Base-by-base conservation (phyloP, 2,113 vertebrate species). In the Speoplatyrhinus poulsoni region DNA sequence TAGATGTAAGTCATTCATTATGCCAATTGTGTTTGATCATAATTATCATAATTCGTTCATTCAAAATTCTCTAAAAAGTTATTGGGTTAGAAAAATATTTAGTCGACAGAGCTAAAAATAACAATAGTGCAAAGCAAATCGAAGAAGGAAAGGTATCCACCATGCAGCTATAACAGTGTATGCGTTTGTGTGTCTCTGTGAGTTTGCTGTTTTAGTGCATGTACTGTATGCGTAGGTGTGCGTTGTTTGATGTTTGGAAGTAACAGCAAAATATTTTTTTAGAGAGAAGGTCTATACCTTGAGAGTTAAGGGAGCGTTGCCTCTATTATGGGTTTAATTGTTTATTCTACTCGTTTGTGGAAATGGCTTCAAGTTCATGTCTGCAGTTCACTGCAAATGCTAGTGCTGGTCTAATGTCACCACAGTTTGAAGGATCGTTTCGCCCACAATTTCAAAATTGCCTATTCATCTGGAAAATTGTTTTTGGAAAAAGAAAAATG, bases 401-500 rank as follows among this genome's bases (percentile, higher is more conserved):
- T 60, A 46, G 76, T 61, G 79, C 77, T 49, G 62, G 73, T 77
- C 64, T 81, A 56, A 65, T 66, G 79, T 67, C 19, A 76, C 74
- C 69, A 66, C 82, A 81, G 62, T 56, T 63, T 67, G 55, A 84
- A 60, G 49, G 68, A 73, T 70, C 60, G 69, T 76, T 84, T 81
- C 60, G 67, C 69, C 70, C 72, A 62, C 77, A 83, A 61, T 75
- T 80, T 74, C 12, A 64, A 76, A 78, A 83, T 74, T 73, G 70
- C 69, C 76, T 67, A 48, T 70, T 83, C 65, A 80, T 87, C 71
- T 70, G 57, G 74, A 72, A 76, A 84, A 79, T 68, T 67, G 9
- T 65, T 72, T 77, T 83, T 82, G 60, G 74, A 81, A 63, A 41
- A 72, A 61, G 59, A 60, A 32, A 66, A 60, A 58, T 13, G 60